Evolutionary conservation across 2,888 invertebrate species (phyloP), one percentile per base, ranked within the genome.

Genomic region (Hedya salicella): DNA sequence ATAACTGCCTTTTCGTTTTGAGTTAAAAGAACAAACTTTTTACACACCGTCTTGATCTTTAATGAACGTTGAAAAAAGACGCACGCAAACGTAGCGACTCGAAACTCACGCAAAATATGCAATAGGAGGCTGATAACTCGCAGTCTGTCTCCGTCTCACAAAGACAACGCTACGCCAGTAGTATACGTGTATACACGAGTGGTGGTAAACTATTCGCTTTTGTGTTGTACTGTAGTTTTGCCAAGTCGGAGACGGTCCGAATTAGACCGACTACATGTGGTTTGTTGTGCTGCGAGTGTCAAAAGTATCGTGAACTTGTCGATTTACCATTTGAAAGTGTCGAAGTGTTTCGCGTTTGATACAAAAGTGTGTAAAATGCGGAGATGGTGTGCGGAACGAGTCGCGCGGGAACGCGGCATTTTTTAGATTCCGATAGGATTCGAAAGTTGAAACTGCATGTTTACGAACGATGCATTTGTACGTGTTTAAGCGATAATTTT

Each of bases 161-260:
- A 57, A 73, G 74, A 78, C 75, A 73, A 73, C 72, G 71, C 71
- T 66, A 70, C 68, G 70, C 70, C 72, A 74, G 71, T 66, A 76
- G 74, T 74, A 71, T 70, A 66, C 70, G 56, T 67, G 49, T 65
- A 59, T 61, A 64, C 81, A 82, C 81, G 83, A 78, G 81, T 80
- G 80, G 82, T 83, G 80, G 79, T 81, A 82, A 83, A 82, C 83
- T 86, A 84, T 86, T 85, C 85, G 81, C 79, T 86, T 87, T 86
- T 88, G 83, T 85, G 81, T 79, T 69, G 65, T 68, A 53, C 65
- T 68, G 78, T 80, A 80, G 85, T 86, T 86, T 84, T 82, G 87
- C 86, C 85, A 86, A 87, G 85, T 85, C 84, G 82, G 78, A 81
- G 82, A 79, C 78, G 83, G 71, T 78, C 85, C 70, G 83, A 83